Evolutionary conservation across 2,113 vertebrate genomes (phyloP).

Genomic region (Plecotus auritus): DNA sequence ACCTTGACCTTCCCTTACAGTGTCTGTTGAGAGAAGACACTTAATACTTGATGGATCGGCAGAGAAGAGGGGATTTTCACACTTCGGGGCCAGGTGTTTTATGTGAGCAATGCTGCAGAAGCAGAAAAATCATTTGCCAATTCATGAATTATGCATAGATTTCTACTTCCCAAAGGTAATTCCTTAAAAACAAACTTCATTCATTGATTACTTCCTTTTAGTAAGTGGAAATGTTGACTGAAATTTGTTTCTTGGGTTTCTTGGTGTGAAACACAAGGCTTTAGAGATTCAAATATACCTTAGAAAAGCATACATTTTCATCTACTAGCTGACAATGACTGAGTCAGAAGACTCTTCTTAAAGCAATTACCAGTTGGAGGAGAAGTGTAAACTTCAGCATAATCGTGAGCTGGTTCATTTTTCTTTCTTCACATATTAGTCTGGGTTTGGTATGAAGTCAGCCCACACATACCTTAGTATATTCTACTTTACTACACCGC

Average conservation of each 20-base stretch:
- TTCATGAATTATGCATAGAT: constrained; percentile 41
- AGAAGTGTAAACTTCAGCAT: constrained; percentile 32
- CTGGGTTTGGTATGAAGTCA: constrained; percentile 27
- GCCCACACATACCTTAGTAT: not conserved
- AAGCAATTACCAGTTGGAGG: constrained; percentile 21
- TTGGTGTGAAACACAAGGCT: constrained; percentile 48
- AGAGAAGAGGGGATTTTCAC: not conserved
- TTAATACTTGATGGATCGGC: not conserved
- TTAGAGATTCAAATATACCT: constrained; percentile 55
- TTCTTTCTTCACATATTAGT: constrained; percentile 26
- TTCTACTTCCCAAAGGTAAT: constrained; percentile 39
- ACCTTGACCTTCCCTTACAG: not conserved
- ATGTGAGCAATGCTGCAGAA: not conserved
- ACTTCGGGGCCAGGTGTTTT: not conserved
- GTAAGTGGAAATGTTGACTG: constrained; percentile 45
- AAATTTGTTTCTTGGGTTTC: constrained; percentile 47
- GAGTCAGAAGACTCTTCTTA: not conserved
- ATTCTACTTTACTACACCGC: not conserved
- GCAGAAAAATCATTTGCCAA: not conserved
- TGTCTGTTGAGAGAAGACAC: not conserved
- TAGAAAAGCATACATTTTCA: constrained; percentile 52
- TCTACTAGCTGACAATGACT: constrained; percentile 25
- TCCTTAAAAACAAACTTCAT: constrained; percentile 37
- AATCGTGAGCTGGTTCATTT: constrained; percentile 27
- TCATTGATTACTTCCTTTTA: constrained; percentile 37